phyloP scores from a whole-genome alignment of 2,797 vertebrate genomes.

The Platyrinchus mystaceus region DNA sequence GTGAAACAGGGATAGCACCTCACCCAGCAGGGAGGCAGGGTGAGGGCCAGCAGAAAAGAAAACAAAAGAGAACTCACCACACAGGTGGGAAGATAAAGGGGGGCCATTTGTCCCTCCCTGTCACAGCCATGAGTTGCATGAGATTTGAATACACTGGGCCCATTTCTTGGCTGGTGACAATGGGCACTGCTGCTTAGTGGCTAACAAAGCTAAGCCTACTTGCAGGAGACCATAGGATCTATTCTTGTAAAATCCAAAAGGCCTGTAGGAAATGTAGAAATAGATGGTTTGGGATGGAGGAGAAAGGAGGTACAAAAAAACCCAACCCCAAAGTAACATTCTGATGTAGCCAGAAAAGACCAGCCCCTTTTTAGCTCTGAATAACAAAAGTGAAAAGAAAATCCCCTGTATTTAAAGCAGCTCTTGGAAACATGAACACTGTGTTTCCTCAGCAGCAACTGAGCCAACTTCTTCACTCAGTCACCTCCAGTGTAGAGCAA shows the following conservation, averaged over 20 bases:
- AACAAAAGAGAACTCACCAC: not conserved
- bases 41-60: not conserved
- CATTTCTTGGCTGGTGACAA: not conserved
- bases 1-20: not conserved
- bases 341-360: slow-evolving; percentile 15
- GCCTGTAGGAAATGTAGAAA: not conserved
- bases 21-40: not conserved
- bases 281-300: not conserved
- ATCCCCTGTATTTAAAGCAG: not conserved
- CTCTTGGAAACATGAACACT: not conserved
- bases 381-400: slow-evolving; percentile 28
- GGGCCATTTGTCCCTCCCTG: not conserved
- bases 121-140: not conserved
- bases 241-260: not conserved
- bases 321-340: not conserved
- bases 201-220: not conserved
- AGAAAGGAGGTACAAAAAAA: not conserved
- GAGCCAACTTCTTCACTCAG: slow-evolving; percentile 24
- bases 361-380: slow-evolving; percentile 56
- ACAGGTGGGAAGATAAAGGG: not conserved
- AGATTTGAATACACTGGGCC: not conserved
- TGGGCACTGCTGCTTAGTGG: not conserved
- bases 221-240: not conserved
- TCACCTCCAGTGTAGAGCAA: not conserved
- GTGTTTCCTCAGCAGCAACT: not conserved